These are phyloP conservation scores for Linnaemya tessellans DNA, from an alignment of 2,888 invertebrate genomes.

Conservation along the genomic window DNA sequence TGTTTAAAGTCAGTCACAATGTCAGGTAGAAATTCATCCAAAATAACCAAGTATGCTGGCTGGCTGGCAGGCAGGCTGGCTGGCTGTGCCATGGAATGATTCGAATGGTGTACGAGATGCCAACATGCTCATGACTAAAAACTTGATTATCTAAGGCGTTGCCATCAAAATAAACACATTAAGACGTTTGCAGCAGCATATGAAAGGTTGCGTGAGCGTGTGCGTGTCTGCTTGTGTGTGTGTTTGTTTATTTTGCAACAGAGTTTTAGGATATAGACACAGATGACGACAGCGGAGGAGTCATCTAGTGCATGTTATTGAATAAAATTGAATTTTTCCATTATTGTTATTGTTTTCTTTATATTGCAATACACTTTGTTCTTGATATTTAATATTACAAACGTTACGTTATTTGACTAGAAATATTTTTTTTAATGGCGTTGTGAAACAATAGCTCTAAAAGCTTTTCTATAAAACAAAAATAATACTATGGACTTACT, in stretches of 20 bases:
- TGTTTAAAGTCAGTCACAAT: slow-evolving; percentile 69
- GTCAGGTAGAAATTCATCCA: slow-evolving; percentile 64
- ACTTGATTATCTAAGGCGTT: slow-evolving; percentile 60
- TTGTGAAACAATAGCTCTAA: slow-evolving; percentile 16
- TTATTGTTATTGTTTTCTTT: slow-evolving; percentile 30
- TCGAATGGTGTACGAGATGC: not conserved
- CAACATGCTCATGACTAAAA: slow-evolving; percentile 25
- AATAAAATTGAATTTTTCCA: slow-evolving; percentile 63
- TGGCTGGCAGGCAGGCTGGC: slow-evolving; percentile 15
- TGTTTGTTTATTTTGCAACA: not conserved
- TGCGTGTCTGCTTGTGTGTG: not conserved
- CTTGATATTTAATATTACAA: slow-evolving; percentile 31
- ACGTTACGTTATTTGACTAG: slow-evolving; percentile 20
- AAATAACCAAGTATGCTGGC: slow-evolving; percentile 25
- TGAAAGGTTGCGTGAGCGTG: not conserved
- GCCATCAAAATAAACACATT: slow-evolving; percentile 62
- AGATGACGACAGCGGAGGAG: slow-evolving; percentile 28
- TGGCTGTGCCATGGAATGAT: slow-evolving; percentile 1
- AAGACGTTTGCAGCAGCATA: slow-evolving; percentile 27
- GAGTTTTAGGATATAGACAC: not conserved
- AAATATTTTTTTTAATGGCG: not conserved
- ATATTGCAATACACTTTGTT: not conserved
- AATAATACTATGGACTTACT: too few species aligned
- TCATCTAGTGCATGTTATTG: slow-evolving; percentile 46
- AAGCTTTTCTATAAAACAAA: too few species aligned